phyloP scores from a whole-genome alignment of 2,888 invertebrate species.

The Cheilosia scutellata region DNA sequence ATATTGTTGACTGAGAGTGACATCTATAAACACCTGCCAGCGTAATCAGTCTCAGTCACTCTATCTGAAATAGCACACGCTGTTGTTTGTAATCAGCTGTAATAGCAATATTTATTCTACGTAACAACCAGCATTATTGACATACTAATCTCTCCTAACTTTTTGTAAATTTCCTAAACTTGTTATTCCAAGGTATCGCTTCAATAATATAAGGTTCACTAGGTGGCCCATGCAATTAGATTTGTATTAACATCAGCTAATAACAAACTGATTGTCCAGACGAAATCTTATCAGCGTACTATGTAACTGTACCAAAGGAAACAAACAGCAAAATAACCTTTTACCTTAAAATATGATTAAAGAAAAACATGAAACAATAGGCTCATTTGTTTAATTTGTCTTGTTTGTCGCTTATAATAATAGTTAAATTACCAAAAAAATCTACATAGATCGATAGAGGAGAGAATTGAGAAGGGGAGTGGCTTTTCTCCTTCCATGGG shows the following conservation, averaged over 20 bases:
- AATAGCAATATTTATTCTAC: background rate
- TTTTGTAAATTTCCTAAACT: constrained; percentile 4
- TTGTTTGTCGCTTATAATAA: constrained; percentile 67
- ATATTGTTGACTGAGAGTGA: too few species aligned
- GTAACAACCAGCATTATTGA: background rate
- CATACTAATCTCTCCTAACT: background rate
- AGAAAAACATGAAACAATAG: constrained; percentile 52
- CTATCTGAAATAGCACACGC: background rate
- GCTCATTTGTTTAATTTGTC: constrained; percentile 40
- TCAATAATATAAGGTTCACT: constrained; percentile 15
- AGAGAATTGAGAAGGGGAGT: constrained; percentile 13
- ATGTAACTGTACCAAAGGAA: background rate
- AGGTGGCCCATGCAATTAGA: background rate
- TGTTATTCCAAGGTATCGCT: constrained; percentile 18
- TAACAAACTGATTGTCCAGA: background rate
- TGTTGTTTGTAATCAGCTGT: background rate
- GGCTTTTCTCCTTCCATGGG: background rate
- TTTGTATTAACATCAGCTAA: background rate
- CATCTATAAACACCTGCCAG: too few species aligned
- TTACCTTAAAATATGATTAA: constrained; percentile 39
- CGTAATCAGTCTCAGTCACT: too few species aligned
- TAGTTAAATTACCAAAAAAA: constrained; percentile 71
- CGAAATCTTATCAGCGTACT: constrained; percentile 16
- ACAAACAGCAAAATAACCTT: background rate
- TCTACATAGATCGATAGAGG: constrained; percentile 44